Conservation (phyloP, 2,113 vertebrate species). For the Lophotis ruficrista region DNA sequence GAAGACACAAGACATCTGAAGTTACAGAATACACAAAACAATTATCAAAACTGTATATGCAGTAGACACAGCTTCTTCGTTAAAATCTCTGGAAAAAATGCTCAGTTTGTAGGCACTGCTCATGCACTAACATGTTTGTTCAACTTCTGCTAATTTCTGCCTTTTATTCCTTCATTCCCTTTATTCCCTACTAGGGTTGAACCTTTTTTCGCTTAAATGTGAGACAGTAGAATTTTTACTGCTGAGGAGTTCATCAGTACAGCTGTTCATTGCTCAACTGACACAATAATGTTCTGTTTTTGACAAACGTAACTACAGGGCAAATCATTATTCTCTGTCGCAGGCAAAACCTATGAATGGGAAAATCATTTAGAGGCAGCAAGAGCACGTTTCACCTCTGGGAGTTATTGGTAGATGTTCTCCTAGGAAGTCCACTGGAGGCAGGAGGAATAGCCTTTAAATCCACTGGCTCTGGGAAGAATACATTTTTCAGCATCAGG, state of each 20-base stretch:
- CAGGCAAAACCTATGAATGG: conserved; percentile 41
- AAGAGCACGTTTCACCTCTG: conserved; percentile 46
- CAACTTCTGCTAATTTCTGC: conserved; percentile 1
- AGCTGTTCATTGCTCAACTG: conserved; percentile 46
- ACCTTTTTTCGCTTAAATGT: conserved; percentile 20
- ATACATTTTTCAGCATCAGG: not conserved
- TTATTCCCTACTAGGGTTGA: not conserved
- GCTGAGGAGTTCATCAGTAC: conserved; percentile 50
- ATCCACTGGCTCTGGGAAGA: not conserved
- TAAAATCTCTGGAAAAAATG: not conserved
- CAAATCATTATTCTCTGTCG: conserved; percentile 49
- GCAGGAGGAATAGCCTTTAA: conserved; percentile 5
- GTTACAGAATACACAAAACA: not conserved
- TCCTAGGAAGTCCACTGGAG: conserved; percentile 28
- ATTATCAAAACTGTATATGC: not conserved
- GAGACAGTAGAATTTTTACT: conserved; percentile 36
- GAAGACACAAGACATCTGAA: not conserved
- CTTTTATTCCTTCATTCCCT: not conserved
- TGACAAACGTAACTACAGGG: conserved; percentile 59
- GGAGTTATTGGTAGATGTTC: conserved; percentile 14
- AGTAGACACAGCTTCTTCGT: not conserved
- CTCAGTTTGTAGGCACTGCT: not conserved
- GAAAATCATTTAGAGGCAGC: conserved; percentile 46
- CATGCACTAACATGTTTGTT: not conserved
- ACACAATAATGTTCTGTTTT: conserved; percentile 41